phyloP scores from a whole-genome alignment of 2,113 vertebrate species.

The Origma solitaria region DNA sequence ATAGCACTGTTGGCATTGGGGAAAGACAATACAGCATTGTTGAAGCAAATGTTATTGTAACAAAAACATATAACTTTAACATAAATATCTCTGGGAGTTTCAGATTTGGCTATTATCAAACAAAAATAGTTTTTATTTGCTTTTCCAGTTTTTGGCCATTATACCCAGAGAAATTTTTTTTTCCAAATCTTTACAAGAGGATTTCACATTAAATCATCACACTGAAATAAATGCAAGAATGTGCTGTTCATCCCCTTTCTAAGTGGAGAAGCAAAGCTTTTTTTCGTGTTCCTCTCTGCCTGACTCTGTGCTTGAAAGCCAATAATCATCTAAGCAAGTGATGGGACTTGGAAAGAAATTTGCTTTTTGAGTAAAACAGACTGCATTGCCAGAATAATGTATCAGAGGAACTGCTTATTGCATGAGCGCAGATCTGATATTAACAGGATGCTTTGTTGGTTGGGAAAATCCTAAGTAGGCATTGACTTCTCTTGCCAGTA shows the following conservation, averaged over 20 bases:
- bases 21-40: neutral
- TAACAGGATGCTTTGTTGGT: slow-evolving; percentile 65
- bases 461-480: slow-evolving; percentile 71
- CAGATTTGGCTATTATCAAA: neutral
- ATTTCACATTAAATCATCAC: neutral
- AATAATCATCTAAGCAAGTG: neutral
- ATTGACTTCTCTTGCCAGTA: slow-evolving; percentile 72
- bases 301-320: neutral
- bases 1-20: neutral
- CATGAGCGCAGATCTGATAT: neutral
- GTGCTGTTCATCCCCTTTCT: neutral
- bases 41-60: neutral
- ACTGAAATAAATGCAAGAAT: neutral
- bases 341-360: neutral
- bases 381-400: slow-evolving; percentile 27
- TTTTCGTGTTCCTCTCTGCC: neutral
- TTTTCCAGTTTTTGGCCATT: neutral
- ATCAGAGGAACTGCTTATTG: slow-evolving; percentile 34
- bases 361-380: slow-evolving; percentile 32
- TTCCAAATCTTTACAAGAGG: neutral
- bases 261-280: neutral
- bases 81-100: neutral
- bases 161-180: neutral
- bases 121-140: neutral
- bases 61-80: neutral